Conservation (phyloP, 2,888 invertebrate genomes). For the Alviniconcha strummeri region DNA sequence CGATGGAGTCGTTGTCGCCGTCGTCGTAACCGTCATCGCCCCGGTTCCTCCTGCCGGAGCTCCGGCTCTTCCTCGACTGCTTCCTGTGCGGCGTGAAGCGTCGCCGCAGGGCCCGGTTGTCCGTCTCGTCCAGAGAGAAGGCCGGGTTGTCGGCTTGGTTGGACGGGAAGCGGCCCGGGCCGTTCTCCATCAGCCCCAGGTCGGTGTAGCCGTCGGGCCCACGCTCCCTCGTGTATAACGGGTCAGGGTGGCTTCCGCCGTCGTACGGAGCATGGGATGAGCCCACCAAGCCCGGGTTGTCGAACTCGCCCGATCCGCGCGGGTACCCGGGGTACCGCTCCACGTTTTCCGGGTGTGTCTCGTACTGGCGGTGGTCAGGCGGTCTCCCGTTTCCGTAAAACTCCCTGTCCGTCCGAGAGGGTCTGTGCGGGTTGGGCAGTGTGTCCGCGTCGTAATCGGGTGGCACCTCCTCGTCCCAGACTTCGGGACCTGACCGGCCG, state of each 20-base stretch:
- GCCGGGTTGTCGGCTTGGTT: not conserved
- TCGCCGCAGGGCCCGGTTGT: not conserved
- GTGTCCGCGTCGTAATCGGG: slow-evolving; percentile 13
- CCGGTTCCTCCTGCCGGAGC: not conserved
- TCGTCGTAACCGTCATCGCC: not conserved
- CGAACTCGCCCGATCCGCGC: slow-evolving; percentile 8
- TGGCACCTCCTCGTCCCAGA: not conserved
- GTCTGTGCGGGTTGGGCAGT: not conserved
- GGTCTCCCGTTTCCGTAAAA: not conserved
- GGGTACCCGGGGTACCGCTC: not conserved
- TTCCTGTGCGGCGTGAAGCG: slow-evolving; percentile 2
- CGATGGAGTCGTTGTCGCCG: not conserved
- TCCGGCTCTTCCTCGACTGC: not conserved
- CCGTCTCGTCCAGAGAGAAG: slow-evolving; percentile 1
- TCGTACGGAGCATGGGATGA: not conserved
- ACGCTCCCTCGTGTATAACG: not conserved
- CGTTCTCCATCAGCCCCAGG: not conserved
- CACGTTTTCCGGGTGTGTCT: not conserved
- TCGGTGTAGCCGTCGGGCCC: slow-evolving; percentile 15
- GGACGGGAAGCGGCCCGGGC: not conserved
- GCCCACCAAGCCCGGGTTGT: not conserved
- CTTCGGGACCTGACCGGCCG: too few relatives aligned
- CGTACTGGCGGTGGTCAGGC: too few relatives aligned
- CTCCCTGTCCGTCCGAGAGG: not conserved
- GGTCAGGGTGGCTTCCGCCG: not conserved